Percentiles rank a stretch among this genome's conserved stretches.
phyloP scores from a whole-genome alignment of 2,797 vertebrate genomes.

The Pogoniulus pusillus region DNA sequence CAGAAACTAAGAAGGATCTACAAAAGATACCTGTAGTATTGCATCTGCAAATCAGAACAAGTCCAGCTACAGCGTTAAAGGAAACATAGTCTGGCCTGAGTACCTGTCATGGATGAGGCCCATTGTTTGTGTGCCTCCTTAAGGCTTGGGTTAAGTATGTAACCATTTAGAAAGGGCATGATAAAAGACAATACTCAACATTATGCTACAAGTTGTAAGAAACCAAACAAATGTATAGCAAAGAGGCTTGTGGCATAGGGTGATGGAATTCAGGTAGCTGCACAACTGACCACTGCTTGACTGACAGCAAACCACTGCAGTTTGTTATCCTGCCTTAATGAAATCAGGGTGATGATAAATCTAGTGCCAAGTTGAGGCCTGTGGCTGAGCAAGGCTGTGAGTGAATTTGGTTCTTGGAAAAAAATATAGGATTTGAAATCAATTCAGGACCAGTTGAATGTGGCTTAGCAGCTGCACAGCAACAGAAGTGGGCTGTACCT shows the following conservation, averaged over 20 bases:
- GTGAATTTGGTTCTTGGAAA: neutral
- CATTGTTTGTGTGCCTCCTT: neutral
- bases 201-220: neutral
- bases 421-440: slow-evolving; percentile 30
- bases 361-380: neutral
- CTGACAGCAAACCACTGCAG: neutral
- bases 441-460: neutral
- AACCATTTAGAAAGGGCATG: neutral
- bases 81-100: neutral
- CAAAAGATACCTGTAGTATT: neutral
- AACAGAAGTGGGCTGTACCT: neutral
- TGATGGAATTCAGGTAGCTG: neutral
- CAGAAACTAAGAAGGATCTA: neutral
- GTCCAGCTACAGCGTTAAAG: neutral
- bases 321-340: neutral
- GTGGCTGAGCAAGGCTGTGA: neutral
- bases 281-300: neutral
- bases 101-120: neutral
- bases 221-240: neutral
- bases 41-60: neutral
- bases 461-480: neutral
- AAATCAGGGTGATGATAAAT: neutral
- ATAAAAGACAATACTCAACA: neutral
- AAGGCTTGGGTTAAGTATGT: neutral
- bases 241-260: neutral